These are phyloP conservation scores for Kryptolebias ocellatus DNA, from an alignment of 2,797 vertebrate species.

Conservation along the genomic window DNA sequence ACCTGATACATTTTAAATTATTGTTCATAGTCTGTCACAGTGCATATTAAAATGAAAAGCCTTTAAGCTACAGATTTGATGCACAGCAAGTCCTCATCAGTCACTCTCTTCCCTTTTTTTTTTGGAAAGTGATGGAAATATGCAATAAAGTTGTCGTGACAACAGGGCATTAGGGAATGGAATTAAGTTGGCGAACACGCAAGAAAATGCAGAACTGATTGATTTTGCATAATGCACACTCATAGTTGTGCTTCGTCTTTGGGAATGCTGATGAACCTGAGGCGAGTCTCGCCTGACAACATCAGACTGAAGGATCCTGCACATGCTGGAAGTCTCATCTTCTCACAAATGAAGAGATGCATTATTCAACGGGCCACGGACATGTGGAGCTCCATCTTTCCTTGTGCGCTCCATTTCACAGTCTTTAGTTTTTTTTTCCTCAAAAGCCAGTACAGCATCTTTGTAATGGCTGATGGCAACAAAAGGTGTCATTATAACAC, in stretches of 20 bases:
- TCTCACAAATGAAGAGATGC: conserved; percentile 5
- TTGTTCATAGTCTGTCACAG: neutral
- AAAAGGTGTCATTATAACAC: neutral
- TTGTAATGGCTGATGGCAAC: conserved; percentile 5
- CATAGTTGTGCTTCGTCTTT: conserved; percentile 19
- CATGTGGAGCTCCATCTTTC: conserved; percentile 7
- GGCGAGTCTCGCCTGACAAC: conserved; percentile 30
- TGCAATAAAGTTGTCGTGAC: conserved; percentile 67
- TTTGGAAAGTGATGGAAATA: conserved; percentile 36
- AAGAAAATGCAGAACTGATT: conserved; percentile 61
- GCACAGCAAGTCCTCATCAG: conserved; percentile 17
- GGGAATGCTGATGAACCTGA: conserved; percentile 49
- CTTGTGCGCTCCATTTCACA: neutral
- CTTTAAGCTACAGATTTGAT: conserved; percentile 3
- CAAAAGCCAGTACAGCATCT: neutral
- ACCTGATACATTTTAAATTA: neutral
- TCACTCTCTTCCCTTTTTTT: conserved; percentile 29
- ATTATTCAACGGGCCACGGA: conserved; percentile 10
- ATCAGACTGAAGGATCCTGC: conserved; percentile 27
- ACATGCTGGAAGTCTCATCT: conserved; percentile 24
- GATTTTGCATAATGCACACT: conserved; percentile 49
- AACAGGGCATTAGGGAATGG: conserved; percentile 52
- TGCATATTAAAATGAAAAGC: neutral
- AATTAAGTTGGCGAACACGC: conserved; percentile 49
- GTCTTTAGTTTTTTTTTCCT: neutral